These are phyloP conservation scores for Pheosia gnoma DNA, from an alignment of 2,888 invertebrate species.

Conservation along the genomic window DNA sequence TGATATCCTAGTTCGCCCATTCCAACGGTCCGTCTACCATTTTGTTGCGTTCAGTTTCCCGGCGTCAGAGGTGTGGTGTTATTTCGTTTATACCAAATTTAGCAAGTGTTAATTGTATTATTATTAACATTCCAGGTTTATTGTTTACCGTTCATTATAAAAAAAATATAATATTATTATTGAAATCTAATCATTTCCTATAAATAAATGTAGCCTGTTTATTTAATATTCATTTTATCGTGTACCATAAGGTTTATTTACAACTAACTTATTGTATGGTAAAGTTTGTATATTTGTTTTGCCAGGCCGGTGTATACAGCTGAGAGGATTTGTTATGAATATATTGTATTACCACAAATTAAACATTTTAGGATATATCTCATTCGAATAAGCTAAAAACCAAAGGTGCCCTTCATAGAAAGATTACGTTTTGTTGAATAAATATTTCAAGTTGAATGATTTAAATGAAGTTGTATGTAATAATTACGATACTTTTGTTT, in stretches of 20 bases:
- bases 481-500: conserved; percentile 80
- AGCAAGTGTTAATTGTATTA: conserved; percentile 75
- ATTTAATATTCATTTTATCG: conserved; percentile 74
- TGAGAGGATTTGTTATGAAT: conserved; percentile 78
- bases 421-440: conserved; percentile 83
- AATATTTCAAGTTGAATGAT: conserved; percentile 82
- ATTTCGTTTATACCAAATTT: conserved; percentile 77
- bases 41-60: conserved; percentile 53
- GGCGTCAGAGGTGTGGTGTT: conserved; percentile 69
- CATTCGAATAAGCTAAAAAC: conserved; percentile 90
- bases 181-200: conserved; percentile 68
- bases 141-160: conserved; percentile 73
- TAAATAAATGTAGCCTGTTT: conserved; percentile 69
- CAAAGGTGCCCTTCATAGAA: conserved; percentile 92
- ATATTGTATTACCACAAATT: conserved; percentile 79
- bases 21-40: conserved; percentile 61
- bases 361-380: conserved; percentile 83
- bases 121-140: conserved; percentile 82
- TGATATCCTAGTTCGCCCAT: conserved; percentile 35
- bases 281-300: conserved; percentile 73
- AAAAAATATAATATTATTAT: conserved; percentile 53
- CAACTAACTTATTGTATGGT: conserved; percentile 76
- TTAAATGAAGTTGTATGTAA: conserved; percentile 81
- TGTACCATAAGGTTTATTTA: conserved; percentile 83
- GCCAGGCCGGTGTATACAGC: conserved; percentile 76